Base-by-base conservation (phyloP, 2,113 vertebrate species). In the Burhinus bistriatus region DNA sequence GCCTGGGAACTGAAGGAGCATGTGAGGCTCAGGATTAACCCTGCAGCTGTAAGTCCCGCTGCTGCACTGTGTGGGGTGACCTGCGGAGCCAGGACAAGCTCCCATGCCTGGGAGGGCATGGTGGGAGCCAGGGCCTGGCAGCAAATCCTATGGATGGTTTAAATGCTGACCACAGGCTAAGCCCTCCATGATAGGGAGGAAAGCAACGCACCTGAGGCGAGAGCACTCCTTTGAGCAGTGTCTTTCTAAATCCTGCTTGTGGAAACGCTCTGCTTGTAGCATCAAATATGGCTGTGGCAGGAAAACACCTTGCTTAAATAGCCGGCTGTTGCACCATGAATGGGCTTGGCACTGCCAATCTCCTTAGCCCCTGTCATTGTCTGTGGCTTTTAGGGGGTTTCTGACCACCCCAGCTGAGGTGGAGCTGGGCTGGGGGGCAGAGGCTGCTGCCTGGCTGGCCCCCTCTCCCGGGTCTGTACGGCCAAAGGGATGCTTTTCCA, bases 221-320 rank as follows among this genome's bases (percentile, higher is more conserved):
- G 51, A 68, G 22, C 52, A 21, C 54, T 64, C 68, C 68, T 80
- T 57, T 29, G 36, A 93, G 62, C 49, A 77, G 68, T 83, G 16
- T 52, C 36, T 52, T 77, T 91, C 62, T 45, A 69, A 86, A 51
- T 20, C 38, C 54, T 76, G 71, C 61, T 68, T 6, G 3, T 54
- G 57, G 55, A 85, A 92, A 61, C 34, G 9, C 11, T 4, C 75
- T 83, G 82, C 75, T 62, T 40, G 57, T 62, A 79, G 52, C 44
- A 76, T 59, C 79, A 86, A 95, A 94, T 68, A 76, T 20, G 70
- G 82, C 89, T 64, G 71, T 80, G 89, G 57, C 85, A 90, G 91
- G 79, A 96, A 59, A 96, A 90, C n/a, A 83, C 79, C 89, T 94
- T 71, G 86, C 44, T 93, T 57, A 51, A 78, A 49, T 57, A 87